phyloP scores from a whole-genome alignment of 2,113 vertebrate species.

The Pygoscelis adeliae region DNA sequence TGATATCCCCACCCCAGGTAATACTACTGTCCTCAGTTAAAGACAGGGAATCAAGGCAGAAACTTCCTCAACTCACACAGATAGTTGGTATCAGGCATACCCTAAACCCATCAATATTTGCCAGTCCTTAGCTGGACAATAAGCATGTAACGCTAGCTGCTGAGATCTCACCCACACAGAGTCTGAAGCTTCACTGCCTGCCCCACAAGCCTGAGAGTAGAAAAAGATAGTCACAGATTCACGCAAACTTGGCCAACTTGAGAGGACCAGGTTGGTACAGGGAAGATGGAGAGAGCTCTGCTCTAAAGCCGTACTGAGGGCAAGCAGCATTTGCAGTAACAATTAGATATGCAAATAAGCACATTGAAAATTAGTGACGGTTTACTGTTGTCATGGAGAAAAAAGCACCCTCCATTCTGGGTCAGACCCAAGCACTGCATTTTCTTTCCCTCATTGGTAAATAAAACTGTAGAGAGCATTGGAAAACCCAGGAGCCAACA shows the following conservation, averaged over 20 bases:
- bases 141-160: neutral
- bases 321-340: neutral
- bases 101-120: neutral
- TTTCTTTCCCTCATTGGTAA: neutral
- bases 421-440: neutral
- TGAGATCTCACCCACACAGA: neutral
- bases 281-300: neutral
- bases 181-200: neutral
- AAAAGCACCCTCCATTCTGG: neutral
- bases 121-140: neutral
- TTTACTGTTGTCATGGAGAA: slow-evolving; percentile 21
- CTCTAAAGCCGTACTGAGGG: neutral
- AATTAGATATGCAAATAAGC: slow-evolving; percentile 49
- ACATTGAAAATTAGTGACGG: neutral
- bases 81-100: neutral
- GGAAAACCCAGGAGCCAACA: neutral
- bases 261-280: neutral
- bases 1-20: neutral
- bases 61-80: neutral
- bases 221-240: neutral
- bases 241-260: neutral
- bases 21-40: neutral
- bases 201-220: neutral
- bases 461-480: neutral
- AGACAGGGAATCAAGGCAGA: neutral